Percentiles rank a stretch among this genome's conserved stretches.
These are phyloP conservation scores for Troglohyphantes excavatus DNA, from an alignment of 2,888 invertebrate species.

Conservation along the genomic window DNA sequence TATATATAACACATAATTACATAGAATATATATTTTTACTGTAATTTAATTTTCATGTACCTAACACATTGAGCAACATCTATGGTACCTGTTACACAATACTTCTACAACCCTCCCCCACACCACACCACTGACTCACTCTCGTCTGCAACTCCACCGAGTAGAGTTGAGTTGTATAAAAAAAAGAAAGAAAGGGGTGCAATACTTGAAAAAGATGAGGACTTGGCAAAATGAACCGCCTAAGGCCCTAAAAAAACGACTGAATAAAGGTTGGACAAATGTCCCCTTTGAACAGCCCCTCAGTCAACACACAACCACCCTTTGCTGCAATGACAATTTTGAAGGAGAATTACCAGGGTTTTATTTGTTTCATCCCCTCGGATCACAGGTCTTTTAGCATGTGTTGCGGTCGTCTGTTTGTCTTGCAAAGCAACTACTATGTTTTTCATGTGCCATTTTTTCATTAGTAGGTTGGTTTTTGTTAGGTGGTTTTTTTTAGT, in stretches of 20 bases:
- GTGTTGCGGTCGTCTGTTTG: slow-evolving; percentile 13
- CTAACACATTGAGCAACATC: background rate
- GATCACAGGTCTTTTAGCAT: slow-evolving; percentile 34
- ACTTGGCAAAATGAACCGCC: slow-evolving; percentile 66
- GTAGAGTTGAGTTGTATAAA: background rate
- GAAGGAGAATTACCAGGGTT: slow-evolving; percentile 60
- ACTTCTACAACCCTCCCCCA: slow-evolving; percentile 3
- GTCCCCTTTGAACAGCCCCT: slow-evolving; percentile 59
- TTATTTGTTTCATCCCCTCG: slow-evolving; percentile 63
- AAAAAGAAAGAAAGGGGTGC: slow-evolving; percentile 26
- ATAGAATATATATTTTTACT: too few species aligned
- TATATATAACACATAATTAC: too few species aligned
- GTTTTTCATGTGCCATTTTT: too few species aligned
- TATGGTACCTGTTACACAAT: background rate
- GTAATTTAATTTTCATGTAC: too few species aligned
- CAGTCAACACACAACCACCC: slow-evolving; percentile 49
- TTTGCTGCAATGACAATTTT: slow-evolving; percentile 77
- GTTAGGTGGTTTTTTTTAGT: background rate
- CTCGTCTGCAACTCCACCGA: slow-evolving; percentile 5
- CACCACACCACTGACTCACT: slow-evolving; percentile 12
- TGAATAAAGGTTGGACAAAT: slow-evolving; percentile 13
- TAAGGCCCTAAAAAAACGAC: background rate
- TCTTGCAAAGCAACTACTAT: slow-evolving; percentile 11
- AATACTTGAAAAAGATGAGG: slow-evolving; percentile 36
- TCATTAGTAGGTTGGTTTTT: background rate